Percentiles rank a stretch among this genome's conserved stretches.
Conservation (phyloP, 1,140 invertebrate species). For the Aphelenchoides fujianensis region DNA sequence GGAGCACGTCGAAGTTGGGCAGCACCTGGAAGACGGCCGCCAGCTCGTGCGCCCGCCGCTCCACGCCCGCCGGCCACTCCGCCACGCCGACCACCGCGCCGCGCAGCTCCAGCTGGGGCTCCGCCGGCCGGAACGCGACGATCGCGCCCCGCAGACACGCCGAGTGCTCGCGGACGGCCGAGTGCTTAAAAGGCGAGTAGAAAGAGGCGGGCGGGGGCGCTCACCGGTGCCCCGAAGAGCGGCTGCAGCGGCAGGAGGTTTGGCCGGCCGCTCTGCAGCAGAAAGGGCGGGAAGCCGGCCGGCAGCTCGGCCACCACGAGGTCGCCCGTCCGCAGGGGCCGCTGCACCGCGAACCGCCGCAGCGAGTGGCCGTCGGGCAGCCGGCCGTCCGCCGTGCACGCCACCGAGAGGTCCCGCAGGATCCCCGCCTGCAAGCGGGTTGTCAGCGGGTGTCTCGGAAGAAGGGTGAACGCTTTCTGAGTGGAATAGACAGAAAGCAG, state of each 20-base stretch:
- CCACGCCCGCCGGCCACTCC: not conserved
- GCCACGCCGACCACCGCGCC: not conserved
- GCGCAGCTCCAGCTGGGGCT: not conserved
- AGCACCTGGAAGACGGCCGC: slow-evolving; percentile 10
- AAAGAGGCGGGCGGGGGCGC: too few relatives aligned
- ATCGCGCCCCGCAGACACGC: not conserved
- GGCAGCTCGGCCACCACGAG: slow-evolving; percentile 12
- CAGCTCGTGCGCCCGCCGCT: not conserved
- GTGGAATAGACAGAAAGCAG: too few relatives aligned
- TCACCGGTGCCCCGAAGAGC: too few relatives aligned
- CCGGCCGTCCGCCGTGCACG: not conserved
- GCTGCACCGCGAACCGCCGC: not conserved
- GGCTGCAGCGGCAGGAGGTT: slow-evolving; percentile 1
- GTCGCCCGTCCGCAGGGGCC: not conserved
- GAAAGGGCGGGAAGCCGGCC: not conserved
- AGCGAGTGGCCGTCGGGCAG: not conserved
- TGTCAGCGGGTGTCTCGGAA: not conserved
- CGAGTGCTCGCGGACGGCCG: too few relatives aligned
- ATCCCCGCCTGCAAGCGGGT: not conserved
- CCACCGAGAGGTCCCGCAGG: not conserved
- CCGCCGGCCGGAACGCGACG: not conserved
- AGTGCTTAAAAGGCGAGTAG: too few relatives aligned
- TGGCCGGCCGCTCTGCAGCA: not conserved
- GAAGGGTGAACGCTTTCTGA: too few relatives aligned
- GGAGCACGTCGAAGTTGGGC: slow-evolving; percentile 19